A percentile compares a stretch with the other conserved stretches of the same genome.
Conservation (phyloP, 2,797 vertebrate species). For the Clarias fuscus region DNA sequence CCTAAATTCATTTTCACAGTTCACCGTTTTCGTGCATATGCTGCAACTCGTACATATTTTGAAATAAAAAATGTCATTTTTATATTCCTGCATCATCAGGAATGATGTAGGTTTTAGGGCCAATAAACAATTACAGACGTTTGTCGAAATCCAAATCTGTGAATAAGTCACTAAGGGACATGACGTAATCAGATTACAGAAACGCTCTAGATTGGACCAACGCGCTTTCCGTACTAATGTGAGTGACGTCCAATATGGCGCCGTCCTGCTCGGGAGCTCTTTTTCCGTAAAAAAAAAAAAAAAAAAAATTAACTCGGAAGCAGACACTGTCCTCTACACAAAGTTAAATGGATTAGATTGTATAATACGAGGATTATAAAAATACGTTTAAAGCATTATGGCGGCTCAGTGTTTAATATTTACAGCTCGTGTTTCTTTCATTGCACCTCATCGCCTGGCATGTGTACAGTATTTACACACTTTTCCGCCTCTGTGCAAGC, state of each 20-base stretch:
- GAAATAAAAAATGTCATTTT: too few species aligned
- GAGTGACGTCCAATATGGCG: constrained; percentile 63
- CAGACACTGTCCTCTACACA: background rate
- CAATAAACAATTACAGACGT: background rate
- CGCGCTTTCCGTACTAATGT: constrained; percentile 52
- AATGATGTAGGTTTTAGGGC: too few species aligned
- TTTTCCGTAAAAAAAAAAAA: background rate
- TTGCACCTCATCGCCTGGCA: background rate
- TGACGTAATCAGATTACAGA: background rate
- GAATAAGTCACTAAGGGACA: background rate
- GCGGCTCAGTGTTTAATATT: constrained; percentile 60
- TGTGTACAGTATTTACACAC: background rate
- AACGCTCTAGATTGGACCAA: constrained; percentile 39
- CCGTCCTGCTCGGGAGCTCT: constrained; percentile 20
- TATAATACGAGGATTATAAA: background rate
- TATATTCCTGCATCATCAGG: too few species aligned
- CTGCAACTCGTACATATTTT: too few species aligned
- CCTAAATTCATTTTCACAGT: too few species aligned
- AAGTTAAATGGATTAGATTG: background rate
- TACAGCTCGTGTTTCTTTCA: constrained; percentile 37
- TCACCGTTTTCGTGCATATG: too few species aligned
- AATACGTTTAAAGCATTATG: constrained; percentile 56
- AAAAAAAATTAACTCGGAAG: too few species aligned
- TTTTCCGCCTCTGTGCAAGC: background rate
- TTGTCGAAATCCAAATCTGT: background rate